Base-by-base conservation (phyloP, 2,797 vertebrate species). In the Enoplosus armatus region DNA sequence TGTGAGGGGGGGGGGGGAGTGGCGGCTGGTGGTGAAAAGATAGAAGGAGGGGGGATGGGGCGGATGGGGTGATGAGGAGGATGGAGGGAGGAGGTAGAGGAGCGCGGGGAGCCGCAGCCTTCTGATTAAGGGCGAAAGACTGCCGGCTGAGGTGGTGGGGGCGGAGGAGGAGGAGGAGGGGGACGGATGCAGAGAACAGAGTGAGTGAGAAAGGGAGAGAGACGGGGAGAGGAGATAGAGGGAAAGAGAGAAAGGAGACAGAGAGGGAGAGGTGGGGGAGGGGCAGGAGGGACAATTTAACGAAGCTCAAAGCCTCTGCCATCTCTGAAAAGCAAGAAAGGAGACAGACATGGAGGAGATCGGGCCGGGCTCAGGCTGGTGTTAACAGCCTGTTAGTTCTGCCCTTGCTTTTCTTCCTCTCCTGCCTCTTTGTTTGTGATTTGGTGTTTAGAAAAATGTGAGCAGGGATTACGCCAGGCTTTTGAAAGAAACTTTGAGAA, bases 121-220 rank as follows among this genome's bases (percentile, higher is more conserved):
- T 89, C 92, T 94, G 94, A 95, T 95, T 94, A 95, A 94, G 93
- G 94, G 92, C 84, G 87, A 93, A 91, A 93, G 92, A 93, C 92
- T 93, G 86, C 78, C 20, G 86, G 82, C 80, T 89, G 88, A 90
- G 87, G 86, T 82, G 87, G 87, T 63, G 85, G 87, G 62, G 60
- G 60, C 0, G 75, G 83, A 56, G 72, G 71, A 35, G 71, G 47
- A 54, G 76, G 68, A 33, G 71, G 63, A 24, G 72, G 65, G 60
- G 66, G 69, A 73, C 82, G 77, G 89, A 79, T 64, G 82, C 73
- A 18, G 79, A 85, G 87, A 85, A 86, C 85, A 84, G 81, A 87
- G 90, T 79, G 87, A 89, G 80, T 53, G 85, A 84, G 80, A 61
- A 68, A 75, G 80, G 64, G 87, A 86, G 79, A 83, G 79, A 86